phyloP scores from a whole-genome alignment of 2,888 invertebrate genomes.

The Nemotelus nigrinus region DNA sequence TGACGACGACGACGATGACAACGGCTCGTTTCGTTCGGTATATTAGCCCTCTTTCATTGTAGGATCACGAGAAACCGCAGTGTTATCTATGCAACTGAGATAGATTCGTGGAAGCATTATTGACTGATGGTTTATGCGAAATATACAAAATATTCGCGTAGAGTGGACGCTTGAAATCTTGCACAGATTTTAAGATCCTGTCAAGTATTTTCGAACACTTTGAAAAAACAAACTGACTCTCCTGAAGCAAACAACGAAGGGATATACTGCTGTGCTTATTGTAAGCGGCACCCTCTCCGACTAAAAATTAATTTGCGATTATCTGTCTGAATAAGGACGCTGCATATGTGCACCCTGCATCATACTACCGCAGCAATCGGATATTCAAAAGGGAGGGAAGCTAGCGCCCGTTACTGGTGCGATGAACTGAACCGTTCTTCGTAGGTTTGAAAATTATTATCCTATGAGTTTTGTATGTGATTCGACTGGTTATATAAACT shows the following conservation, averaged over 20 bases:
- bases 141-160: too few species aligned
- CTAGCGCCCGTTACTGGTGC: background rate
- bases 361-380: background rate
- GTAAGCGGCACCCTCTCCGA: slow-evolving; percentile 47
- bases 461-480: slow-evolving; percentile 29
- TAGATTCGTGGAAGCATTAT: too few species aligned
- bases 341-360: slow-evolving; percentile 48
- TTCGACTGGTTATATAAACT: slow-evolving; percentile 28
- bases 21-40: too few species aligned
- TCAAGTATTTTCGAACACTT: too few species aligned
- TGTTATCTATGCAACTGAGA: too few species aligned
- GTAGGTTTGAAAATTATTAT: slow-evolving; percentile 42
- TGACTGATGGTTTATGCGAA: too few species aligned
- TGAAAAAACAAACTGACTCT: slow-evolving; percentile 35
- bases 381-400: background rate
- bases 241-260: slow-evolving; percentile 32
- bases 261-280: slow-evolving; percentile 35
- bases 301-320: slow-evolving; percentile 65
- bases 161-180: too few species aligned
- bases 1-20: background rate
- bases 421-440: background rate
- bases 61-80: too few species aligned
- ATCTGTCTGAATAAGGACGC: slow-evolving; percentile 59
- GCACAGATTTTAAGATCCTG: too few species aligned
- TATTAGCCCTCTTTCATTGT: too few species aligned